These are phyloP conservation scores for Eupristina koningsbergeri DNA, from an alignment of 1,140 invertebrate genomes.

Conservation along the genomic window DNA sequence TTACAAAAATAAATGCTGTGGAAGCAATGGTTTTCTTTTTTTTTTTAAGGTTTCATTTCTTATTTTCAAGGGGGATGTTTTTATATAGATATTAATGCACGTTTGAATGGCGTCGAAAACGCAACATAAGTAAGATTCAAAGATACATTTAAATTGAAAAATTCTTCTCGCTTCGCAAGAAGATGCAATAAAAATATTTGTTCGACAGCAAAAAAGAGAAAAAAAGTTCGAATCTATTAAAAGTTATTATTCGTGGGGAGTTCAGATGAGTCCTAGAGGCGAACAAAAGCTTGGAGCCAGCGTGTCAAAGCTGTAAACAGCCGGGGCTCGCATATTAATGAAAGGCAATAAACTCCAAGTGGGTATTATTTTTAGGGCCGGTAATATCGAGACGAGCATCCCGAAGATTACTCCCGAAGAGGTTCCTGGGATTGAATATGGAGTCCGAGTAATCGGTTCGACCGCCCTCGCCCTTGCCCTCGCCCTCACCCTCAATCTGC, in stretches of 20 bases:
- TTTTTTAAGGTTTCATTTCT: background rate
- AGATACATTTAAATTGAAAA: background rate
- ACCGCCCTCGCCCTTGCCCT: too few relatives aligned
- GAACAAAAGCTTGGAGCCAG: conserved; percentile 25
- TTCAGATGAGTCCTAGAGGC: background rate
- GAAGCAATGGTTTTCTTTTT: too few relatives aligned
- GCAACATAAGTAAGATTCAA: too few relatives aligned
- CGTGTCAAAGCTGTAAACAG: background rate
- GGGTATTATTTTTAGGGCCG: background rate
- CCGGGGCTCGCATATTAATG: conserved; percentile 25
- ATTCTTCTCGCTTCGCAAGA: background rate
- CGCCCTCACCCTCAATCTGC: background rate
- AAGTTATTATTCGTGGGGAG: background rate
- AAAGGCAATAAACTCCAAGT: conserved; percentile 9
- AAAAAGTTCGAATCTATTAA: background rate
- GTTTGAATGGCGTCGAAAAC: too few relatives aligned
- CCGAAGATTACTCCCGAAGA: too few relatives aligned
- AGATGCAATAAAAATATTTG: background rate
- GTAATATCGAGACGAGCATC: too few relatives aligned
- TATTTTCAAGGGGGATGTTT: background rate
- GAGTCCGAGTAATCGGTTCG: too few relatives aligned
- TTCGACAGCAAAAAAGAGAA: background rate
- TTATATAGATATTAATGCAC: background rate
- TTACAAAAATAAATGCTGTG: background rate
- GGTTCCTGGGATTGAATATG: too few relatives aligned